These are phyloP conservation scores for Brachypalpus laphriformis DNA, from an alignment of 2,888 invertebrate species.

Conservation along the genomic window DNA sequence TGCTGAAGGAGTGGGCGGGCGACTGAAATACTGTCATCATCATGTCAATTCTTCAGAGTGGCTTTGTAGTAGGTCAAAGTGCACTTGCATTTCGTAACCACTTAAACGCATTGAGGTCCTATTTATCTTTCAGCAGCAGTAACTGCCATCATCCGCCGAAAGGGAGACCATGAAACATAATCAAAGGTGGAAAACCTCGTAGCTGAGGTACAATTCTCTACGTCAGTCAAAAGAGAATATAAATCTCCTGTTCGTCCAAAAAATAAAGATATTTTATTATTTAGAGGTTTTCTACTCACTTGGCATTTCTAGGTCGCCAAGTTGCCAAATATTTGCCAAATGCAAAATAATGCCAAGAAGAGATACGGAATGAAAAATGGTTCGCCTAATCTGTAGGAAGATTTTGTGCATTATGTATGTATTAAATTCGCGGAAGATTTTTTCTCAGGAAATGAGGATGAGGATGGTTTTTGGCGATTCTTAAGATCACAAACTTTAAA, in stretches of 20 bases:
- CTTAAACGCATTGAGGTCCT: conserved; percentile 15
- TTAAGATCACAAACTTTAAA: too few species aligned
- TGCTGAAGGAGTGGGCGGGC: too few species aligned
- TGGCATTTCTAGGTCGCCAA: conserved; percentile 28
- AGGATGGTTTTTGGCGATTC: too few species aligned
- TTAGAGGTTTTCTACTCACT: neutral
- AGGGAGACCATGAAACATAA: neutral
- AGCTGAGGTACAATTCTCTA: conserved; percentile 9
- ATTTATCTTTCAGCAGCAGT: conserved; percentile 16
- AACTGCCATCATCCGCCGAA: neutral
- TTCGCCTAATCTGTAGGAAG: neutral
- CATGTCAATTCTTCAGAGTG: too few species aligned
- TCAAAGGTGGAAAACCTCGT: conserved; percentile 36
- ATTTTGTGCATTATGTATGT: too few species aligned
- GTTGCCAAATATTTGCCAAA: too few species aligned
- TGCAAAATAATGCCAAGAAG: neutral
- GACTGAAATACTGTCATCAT: too few species aligned
- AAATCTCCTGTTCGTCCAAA: conserved; percentile 47
- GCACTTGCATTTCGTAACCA: conserved; percentile 51
- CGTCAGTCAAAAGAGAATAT: conserved; percentile 21
- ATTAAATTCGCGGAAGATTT: too few species aligned
- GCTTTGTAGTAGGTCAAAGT: conserved; percentile 49
- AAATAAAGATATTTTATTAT: conserved; percentile 50
- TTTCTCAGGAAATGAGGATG: too few species aligned
- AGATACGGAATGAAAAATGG: conserved; percentile 19